phyloP scores from a whole-genome alignment of 2,888 invertebrate species.

The Lasioglossum marginatum region DNA sequence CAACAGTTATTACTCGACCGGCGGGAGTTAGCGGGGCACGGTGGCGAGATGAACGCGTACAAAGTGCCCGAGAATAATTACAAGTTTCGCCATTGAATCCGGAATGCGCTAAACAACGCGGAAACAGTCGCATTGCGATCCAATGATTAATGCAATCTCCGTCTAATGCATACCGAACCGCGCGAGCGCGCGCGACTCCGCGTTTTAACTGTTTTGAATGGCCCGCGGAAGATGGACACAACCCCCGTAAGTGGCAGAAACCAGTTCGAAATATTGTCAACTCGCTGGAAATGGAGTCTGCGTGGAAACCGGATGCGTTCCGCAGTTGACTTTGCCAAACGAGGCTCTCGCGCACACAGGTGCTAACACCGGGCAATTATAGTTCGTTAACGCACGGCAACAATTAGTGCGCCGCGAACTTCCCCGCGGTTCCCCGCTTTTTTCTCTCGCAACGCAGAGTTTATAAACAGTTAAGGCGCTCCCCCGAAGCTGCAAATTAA shows the following conservation, averaged over 20 bases:
- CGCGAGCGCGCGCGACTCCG: background rate
- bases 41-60: conserved; percentile 28
- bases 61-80: conserved; percentile 63
- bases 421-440: background rate
- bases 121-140: conserved; percentile 55
- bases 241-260: background rate
- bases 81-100: conserved; percentile 65
- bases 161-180: conserved; percentile 45
- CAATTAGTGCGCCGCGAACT: conserved; percentile 30
- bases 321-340: background rate
- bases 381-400: conserved; percentile 32
- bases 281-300: background rate
- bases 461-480: conserved; percentile 41
- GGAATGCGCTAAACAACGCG: conserved; percentile 60
- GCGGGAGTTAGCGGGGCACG: conserved; percentile 19
- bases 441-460: background rate
- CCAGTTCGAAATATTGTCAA: background rate
- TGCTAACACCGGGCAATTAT: conserved; percentile 32
- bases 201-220: conserved; percentile 32
- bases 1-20: conserved; percentile 40
- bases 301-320: background rate
- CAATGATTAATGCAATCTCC: conserved; percentile 65
- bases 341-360: conserved; percentile 3
- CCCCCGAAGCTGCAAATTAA: background rate
- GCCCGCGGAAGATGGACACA: conserved; percentile 11